phyloP scores from a whole-genome alignment of 2,888 invertebrate genomes.

The Lasioglossum villosulum region DNA sequence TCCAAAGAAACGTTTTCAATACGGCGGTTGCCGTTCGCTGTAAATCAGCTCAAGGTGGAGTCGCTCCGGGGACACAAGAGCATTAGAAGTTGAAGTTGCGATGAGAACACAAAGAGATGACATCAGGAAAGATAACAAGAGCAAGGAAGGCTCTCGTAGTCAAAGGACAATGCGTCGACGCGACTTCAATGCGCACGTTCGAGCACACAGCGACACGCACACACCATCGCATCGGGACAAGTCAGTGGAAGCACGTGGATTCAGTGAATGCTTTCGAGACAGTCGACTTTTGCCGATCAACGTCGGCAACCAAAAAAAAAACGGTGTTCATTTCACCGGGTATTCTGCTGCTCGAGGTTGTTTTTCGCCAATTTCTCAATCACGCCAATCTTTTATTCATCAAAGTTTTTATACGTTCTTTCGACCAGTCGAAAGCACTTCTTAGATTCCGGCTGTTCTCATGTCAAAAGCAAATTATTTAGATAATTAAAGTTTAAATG shows the following conservation, averaged over 20 bases:
- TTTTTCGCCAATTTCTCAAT: no score
- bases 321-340: not conserved
- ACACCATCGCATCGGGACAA: not conserved
- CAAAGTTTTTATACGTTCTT: no score
- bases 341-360: no score
- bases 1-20: not conserved
- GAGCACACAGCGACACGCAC: not conserved
- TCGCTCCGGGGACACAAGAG: not conserved
- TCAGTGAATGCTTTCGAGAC: not conserved
- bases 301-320: not conserved
- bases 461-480: no score
- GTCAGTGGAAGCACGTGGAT: not conserved
- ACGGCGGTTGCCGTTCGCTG: not conserved
- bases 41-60: not conserved
- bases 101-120: conserved; percentile 4
- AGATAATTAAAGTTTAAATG: no score
- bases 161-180: conserved; percentile 27
- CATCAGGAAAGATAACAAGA: conserved; percentile 26
- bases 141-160: conserved; percentile 29
- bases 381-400: no score
- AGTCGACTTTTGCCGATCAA: conserved; percentile 28
- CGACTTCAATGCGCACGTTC: conserved; percentile 14
- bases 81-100: conserved; percentile 30
- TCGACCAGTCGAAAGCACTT: no score
- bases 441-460: no score